These are phyloP conservation scores for Fragariocoptes setiger DNA, from an alignment of 1,140 invertebrate species.

Conservation along the genomic window DNA sequence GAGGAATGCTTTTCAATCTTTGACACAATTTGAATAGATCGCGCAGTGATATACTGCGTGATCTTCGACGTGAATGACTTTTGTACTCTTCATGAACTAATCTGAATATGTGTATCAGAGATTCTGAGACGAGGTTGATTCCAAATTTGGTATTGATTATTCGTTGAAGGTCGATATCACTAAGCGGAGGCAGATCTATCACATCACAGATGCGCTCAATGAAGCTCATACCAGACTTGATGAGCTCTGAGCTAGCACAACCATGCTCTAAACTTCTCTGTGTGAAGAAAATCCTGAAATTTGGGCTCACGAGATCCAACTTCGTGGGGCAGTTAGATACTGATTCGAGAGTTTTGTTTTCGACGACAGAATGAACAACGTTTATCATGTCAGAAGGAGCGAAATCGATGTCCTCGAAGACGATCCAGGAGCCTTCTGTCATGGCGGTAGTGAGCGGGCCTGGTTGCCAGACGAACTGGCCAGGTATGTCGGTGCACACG, in stretches of 20 bases:
- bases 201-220: constrained; percentile 38
- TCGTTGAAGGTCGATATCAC: constrained; percentile 31
- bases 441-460: constrained; percentile 68
- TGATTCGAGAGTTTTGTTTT: constrained; percentile 17
- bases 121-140: constrained; percentile 19
- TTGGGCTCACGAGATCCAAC: background rate
- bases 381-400: constrained; percentile 70
- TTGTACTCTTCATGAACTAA: too few relatives aligned
- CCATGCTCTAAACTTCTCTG: background rate
- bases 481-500: constrained; percentile 73
- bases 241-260: background rate
- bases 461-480: constrained; percentile 83
- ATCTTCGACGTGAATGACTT: background rate
- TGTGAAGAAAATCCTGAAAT: constrained; percentile 10
- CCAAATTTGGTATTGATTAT: constrained; percentile 23
- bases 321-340: constrained; percentile 6
- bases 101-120: too few relatives aligned
- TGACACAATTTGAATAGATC: constrained; percentile 77
- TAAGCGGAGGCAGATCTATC: constrained; percentile 45
- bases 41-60: constrained; percentile 8
- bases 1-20: constrained; percentile 32
- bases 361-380: constrained; percentile 46
- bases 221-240: constrained; percentile 11
- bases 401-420: constrained; percentile 81
- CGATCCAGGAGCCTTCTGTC: constrained; percentile 51